A percentile compares a stretch with the other conserved stretches of the same genome.
phyloP scores from a whole-genome alignment of 1,140 invertebrate species.

The Tetramorium alpestre region DNA sequence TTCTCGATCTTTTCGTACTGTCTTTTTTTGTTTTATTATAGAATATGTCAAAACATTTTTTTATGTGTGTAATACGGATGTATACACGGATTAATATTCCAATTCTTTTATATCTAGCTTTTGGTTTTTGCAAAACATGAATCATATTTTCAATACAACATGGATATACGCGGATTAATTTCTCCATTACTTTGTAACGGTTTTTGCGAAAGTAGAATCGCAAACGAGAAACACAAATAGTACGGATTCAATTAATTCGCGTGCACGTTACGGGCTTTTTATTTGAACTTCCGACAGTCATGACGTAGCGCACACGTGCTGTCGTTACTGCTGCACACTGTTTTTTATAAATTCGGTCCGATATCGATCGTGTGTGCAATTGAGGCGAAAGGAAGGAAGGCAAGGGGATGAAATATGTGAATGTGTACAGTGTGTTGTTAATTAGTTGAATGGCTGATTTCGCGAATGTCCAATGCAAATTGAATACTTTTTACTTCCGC shows the following conservation, averaged over 20 bases:
- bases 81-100: neutral
- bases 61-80: neutral
- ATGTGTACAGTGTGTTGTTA: slow-evolving; percentile 7
- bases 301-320: slow-evolving; percentile 15
- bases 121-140: neutral
- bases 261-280: slow-evolving; percentile 8
- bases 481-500: slow-evolving; percentile 9
- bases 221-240: slow-evolving; percentile 4
- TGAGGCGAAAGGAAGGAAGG: slow-evolving; percentile 16
- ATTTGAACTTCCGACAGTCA: slow-evolving; percentile 39
- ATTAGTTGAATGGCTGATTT: slow-evolving; percentile 45
- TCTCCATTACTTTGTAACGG: neutral
- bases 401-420: neutral
- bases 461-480: slow-evolving; percentile 4
- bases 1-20: neutral
- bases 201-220: slow-evolving; percentile 11
- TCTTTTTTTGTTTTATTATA: slow-evolving; percentile 26
- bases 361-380: slow-evolving; percentile 41
- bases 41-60: neutral
- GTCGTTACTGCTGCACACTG: slow-evolving; percentile 17
- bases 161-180: neutral
- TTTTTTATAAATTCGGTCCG: slow-evolving; percentile 46
- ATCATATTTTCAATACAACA: neutral
- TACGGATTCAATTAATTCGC: slow-evolving; percentile 42
- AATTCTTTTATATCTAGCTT: neutral